Percentiles rank a stretch among this genome's conserved stretches.
Conservation (phyloP, 2,113 vertebrate species). For the Aviceda subcristata region DNA sequence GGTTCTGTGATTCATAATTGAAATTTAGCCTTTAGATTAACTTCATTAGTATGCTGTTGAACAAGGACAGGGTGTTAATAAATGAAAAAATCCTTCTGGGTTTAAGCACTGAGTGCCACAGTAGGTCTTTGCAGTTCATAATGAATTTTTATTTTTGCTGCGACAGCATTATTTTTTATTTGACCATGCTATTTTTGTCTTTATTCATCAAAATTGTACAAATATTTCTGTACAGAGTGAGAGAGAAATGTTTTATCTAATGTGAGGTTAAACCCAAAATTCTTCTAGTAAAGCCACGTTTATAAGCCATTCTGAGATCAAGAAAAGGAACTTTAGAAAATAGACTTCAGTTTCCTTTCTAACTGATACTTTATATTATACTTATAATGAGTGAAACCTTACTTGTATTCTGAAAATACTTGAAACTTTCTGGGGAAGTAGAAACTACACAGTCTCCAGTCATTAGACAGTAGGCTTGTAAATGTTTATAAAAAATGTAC, state of each 20-base stretch:
- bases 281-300: neutral
- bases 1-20: conserved; percentile 69
- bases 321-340: neutral
- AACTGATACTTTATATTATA: neutral
- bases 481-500: neutral
- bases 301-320: neutral
- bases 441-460: neutral
- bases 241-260: neutral
- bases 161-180: conserved; percentile 13
- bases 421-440: neutral
- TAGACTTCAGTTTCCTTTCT: neutral
- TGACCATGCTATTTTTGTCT: neutral
- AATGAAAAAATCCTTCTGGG: conserved; percentile 62
- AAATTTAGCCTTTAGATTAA: conserved; percentile 74
- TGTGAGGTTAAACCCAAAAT: neutral
- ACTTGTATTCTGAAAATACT: neutral
- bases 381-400: neutral
- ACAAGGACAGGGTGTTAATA: conserved; percentile 66
- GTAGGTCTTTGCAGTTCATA: conserved; percentile 7
- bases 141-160: conserved; percentile 22
- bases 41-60: conserved; percentile 67
- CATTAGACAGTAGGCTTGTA: neutral
- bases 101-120: conserved; percentile 39
- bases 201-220: neutral
- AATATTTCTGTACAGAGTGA: neutral